Percentiles rank a stretch among this genome's conserved stretches.
Conservation (phyloP, 2,113 vertebrate species). For the Albula goreensis region DNA sequence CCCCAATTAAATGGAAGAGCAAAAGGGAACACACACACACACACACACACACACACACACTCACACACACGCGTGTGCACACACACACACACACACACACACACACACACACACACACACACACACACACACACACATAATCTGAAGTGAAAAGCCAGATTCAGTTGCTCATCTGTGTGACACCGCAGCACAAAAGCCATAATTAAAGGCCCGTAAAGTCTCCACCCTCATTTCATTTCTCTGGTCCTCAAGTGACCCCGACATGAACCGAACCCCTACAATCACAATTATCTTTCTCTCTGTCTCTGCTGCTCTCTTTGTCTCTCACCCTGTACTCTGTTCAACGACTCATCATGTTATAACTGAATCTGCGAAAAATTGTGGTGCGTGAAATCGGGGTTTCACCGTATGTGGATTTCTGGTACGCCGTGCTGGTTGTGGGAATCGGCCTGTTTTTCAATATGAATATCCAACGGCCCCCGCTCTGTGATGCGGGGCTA, state of each 20-base stretch:
- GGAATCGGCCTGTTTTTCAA: too few relatives aligned
- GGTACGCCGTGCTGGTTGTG: too few relatives aligned
- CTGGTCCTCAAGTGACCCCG: neutral
- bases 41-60: too few relatives aligned
- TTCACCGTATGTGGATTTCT: too few relatives aligned
- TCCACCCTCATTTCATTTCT: neutral
- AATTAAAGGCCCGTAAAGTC: conserved; percentile 9
- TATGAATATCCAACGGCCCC: too few relatives aligned
- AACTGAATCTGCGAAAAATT: too few relatives aligned
- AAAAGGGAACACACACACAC: too few relatives aligned
- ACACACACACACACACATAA: neutral
- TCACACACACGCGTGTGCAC: too few relatives aligned
- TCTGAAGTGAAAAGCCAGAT: neutral
- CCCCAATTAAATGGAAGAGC: too few relatives aligned
- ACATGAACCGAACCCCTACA: neutral
- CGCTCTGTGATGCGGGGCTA: too few relatives aligned
- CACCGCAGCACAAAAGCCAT: neutral
- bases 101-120: neutral
- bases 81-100: neutral
- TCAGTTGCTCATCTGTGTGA: neutral
- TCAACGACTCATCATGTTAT: too few relatives aligned
- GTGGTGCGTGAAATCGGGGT: too few relatives aligned
- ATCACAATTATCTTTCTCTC: neutral
- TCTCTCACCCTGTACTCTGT: neutral
- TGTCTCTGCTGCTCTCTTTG: neutral